These are phyloP conservation scores for Glareola pratincola DNA, from an alignment of 2,113 vertebrate genomes.

Conservation along the genomic window DNA sequence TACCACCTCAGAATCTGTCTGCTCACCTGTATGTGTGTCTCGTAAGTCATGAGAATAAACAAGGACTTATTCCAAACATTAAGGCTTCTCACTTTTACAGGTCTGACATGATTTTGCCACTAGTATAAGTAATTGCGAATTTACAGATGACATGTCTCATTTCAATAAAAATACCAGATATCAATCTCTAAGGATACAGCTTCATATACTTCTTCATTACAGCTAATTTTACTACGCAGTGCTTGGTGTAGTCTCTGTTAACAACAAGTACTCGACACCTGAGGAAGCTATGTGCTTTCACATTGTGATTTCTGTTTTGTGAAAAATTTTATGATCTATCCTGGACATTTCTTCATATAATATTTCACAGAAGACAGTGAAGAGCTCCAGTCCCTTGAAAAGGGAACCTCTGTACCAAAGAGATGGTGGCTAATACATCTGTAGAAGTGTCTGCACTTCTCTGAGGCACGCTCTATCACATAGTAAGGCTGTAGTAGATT, in stretches of 20 bases:
- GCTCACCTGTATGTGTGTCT: neutral
- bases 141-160: neutral
- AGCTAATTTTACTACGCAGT: neutral
- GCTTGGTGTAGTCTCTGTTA: neutral
- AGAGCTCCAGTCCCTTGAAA: neutral
- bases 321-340: neutral
- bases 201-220: neutral
- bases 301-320: neutral
- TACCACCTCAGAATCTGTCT: neutral
- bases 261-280: neutral
- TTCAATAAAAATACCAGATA: neutral
- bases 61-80: neutral
- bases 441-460: neutral
- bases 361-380: neutral
- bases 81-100: conserved; percentile 15
- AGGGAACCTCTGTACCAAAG: neutral
- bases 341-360: neutral
- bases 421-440: neutral
- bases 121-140: neutral
- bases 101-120: conserved; percentile 13
- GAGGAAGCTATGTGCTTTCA: neutral
- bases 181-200: neutral
- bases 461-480: neutral
- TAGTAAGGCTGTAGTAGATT: neutral
- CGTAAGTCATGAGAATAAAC: neutral